phyloP scores from a whole-genome alignment of 1,140 invertebrate genomes.

The Wiebesia pumilae region DNA sequence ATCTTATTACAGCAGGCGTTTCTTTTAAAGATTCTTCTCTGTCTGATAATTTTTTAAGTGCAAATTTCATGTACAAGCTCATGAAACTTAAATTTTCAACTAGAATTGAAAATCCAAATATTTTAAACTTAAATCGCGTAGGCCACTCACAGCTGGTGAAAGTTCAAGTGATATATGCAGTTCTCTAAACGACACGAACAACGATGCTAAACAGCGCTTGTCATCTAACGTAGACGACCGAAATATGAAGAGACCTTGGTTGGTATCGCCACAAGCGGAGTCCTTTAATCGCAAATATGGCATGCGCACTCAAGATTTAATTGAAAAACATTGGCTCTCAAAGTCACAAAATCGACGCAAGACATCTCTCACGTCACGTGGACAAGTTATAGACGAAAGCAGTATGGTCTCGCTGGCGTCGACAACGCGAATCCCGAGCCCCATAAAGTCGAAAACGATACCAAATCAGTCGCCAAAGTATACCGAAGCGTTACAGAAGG shows the following conservation, averaged over 20 bases:
- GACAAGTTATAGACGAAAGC: too few species aligned
- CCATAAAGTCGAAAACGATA: background rate
- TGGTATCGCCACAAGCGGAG: background rate
- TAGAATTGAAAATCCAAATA: background rate
- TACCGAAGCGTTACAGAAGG: background rate
- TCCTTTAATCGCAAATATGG: background rate
- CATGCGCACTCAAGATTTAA: background rate
- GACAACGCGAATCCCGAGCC: too few species aligned
- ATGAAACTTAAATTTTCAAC: too few species aligned
- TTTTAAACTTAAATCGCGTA: background rate
- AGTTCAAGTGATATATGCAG: conserved; percentile 32
- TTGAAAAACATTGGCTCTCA: background rate
- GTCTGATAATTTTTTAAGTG: too few species aligned
- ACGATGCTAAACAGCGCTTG: background rate
- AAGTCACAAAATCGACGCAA: background rate
- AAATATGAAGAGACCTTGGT: background rate
- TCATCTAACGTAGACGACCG: background rate
- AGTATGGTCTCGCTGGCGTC: too few species aligned
- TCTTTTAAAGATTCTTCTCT: too few species aligned
- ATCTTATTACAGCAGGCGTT: too few species aligned
- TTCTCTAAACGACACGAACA: background rate
- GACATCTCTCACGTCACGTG: background rate
- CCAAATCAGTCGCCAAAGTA: background rate
- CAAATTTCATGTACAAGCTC: too few species aligned
- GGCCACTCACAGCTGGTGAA: background rate